Evolutionary conservation across 2,888 invertebrate genomes (phyloP).

Genomic region (Neoascia interrupta): DNA sequence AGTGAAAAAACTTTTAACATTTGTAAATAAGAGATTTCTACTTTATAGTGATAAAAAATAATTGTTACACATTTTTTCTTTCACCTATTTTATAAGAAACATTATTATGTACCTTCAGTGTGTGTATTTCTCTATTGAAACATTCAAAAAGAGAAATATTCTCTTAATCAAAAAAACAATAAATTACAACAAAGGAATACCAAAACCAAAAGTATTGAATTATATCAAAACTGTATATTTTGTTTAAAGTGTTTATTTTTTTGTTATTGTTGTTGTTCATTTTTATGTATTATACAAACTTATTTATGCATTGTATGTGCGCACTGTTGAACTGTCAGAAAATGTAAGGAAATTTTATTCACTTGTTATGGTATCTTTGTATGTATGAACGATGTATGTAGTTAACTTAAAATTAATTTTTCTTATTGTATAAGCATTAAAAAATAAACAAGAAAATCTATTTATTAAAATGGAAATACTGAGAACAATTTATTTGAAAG

Average conservation of each 20-base stretch:
- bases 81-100: conserved; percentile 35
- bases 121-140: conserved; percentile 16
- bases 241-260: conserved; percentile 27
- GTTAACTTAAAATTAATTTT: conserved; percentile 34
- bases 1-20: conserved; percentile 37
- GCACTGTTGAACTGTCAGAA: conserved; percentile 52
- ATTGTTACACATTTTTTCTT: conserved; percentile 49
- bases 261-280: conserved; percentile 11
- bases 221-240: conserved; percentile 19
- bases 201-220: not conserved
- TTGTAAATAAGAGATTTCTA: conserved; percentile 53
- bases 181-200: not conserved
- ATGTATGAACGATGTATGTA: conserved; percentile 38
- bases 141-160: not conserved
- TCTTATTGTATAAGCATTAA: conserved; percentile 56
- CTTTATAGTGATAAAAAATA: conserved; percentile 17
- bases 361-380: conserved; percentile 45
- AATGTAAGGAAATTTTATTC: conserved; percentile 18
- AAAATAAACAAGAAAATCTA: conserved; percentile 54
- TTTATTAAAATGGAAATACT: no score
- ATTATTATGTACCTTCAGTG: not conserved
- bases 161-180: not conserved
- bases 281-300: no score
- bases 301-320: conserved; percentile 47
- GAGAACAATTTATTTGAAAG: not conserved